phyloP scores from a whole-genome alignment of 2,113 vertebrate species.

The Ptychochromis oligacanthus region DNA sequence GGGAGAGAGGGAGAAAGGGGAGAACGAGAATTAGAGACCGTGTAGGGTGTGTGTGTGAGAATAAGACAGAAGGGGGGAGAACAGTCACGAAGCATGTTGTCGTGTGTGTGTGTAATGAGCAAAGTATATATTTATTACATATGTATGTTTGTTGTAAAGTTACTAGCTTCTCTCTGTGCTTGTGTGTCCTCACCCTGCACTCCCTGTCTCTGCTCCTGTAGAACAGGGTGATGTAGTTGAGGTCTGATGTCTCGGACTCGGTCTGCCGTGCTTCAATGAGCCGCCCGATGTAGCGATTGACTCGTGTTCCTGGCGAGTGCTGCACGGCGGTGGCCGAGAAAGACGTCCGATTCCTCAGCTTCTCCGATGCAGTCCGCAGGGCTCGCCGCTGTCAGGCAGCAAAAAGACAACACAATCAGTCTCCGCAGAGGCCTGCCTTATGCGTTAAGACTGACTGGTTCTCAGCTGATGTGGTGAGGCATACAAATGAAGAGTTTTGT shows the following conservation, averaged over 20 bases:
- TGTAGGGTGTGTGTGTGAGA: conserved; percentile 51
- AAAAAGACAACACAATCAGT: conserved; percentile 23
- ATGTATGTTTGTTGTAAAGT: conserved; percentile 7
- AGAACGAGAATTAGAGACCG: conserved; percentile 49
- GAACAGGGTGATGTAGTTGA: conserved; percentile 90
- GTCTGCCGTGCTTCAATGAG: conserved; percentile 95
- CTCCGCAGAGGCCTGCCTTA: neutral
- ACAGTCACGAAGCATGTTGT: conserved; percentile 64
- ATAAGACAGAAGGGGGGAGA: conserved; percentile 9
- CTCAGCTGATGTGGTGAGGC: neutral
- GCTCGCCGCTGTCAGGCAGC: conserved; percentile 86
- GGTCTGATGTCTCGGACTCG: conserved; percentile 90
- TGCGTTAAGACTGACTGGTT: neutral
- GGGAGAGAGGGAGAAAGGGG: conserved; percentile 61
- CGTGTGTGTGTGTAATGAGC: conserved; percentile 24
- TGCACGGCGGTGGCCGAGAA: conserved; percentile 88
- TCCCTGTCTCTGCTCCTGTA: conserved; percentile 91
- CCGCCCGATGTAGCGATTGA: conserved; percentile 95
- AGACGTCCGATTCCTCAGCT: conserved; percentile 92
- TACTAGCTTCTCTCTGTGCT: neutral
- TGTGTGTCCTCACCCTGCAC: conserved; percentile 83
- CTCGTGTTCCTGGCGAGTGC: conserved; percentile 89
- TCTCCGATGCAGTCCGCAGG: conserved; percentile 93
- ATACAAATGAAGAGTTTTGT: neutral
- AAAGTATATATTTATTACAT: conserved; percentile 34